Evolutionary conservation across 2,797 vertebrate species (phyloP).

Genomic region (Diplodus puntazzo): DNA sequence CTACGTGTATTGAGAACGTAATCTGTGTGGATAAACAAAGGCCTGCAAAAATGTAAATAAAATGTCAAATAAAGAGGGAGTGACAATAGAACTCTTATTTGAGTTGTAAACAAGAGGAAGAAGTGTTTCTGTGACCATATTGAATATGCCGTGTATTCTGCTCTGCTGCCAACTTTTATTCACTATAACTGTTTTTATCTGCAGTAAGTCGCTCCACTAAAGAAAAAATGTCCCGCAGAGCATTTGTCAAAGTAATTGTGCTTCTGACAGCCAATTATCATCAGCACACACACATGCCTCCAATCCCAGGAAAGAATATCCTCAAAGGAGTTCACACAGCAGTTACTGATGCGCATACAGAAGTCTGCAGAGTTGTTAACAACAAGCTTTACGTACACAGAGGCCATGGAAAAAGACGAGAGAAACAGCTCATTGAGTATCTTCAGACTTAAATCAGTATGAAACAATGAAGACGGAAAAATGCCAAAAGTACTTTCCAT

Average conservation of each 20-base stretch:
- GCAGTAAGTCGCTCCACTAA: not conserved
- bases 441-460: not conserved
- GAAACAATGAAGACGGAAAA: not conserved
- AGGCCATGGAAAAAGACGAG: not conserved
- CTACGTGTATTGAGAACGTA: too few species aligned
- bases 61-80: too few species aligned
- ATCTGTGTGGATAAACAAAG: too few species aligned
- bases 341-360: not conserved
- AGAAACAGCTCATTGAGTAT: not conserved
- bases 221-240: conserved; percentile 8
- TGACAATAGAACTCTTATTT: too few species aligned
- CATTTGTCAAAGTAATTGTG: conserved; percentile 36
- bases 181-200: too few species aligned
- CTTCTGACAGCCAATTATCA: conserved; percentile 37
- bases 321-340: conserved; percentile 4
- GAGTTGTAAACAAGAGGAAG: too few species aligned
- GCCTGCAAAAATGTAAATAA: too few species aligned
- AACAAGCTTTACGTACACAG: conserved; percentile 6
- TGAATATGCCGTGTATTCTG: too few species aligned
- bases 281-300: conserved; percentile 18
- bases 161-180: too few species aligned
- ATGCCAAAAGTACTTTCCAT: too few species aligned
- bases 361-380: conserved; percentile 6
- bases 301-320: conserved; percentile 18
- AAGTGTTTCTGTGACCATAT: too few species aligned